Evolutionary conservation across 2,888 invertebrate genomes (phyloP).

Genomic region (Polylopha cassiicola): DNA sequence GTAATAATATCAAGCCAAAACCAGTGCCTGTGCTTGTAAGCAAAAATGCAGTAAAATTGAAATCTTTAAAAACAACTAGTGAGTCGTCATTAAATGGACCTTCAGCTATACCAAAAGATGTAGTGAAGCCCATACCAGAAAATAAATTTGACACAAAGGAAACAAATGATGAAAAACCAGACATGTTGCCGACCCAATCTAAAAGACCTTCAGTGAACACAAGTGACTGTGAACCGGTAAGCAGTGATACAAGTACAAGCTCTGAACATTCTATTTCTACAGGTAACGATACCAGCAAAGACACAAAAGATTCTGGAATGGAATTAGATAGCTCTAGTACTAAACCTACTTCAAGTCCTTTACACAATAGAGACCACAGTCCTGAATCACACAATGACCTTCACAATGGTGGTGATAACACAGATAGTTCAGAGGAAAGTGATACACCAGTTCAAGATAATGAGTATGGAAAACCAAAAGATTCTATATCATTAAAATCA

Average conservation of each 20-base stretch:
- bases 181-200: conserved; percentile 40
- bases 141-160: conserved; percentile 46
- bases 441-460: conserved; percentile 50
- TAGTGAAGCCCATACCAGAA: conserved; percentile 33
- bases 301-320: conserved; percentile 46
- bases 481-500: conserved; percentile 32
- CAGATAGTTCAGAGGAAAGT: conserved; percentile 56
- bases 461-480: conserved; percentile 29
- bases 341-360: conserved; percentile 41
- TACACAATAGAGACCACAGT: conserved; percentile 32
- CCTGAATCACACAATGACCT: conserved; percentile 33
- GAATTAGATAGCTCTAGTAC: conserved; percentile 44
- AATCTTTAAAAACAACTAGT: conserved; percentile 52
- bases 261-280: conserved; percentile 42
- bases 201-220: conserved; percentile 38
- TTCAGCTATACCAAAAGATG: conserved; percentile 40
- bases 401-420: conserved; percentile 58
- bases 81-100: conserved; percentile 54
- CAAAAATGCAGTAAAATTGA: conserved; percentile 60
- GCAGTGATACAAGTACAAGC: conserved; percentile 51
- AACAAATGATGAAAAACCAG: conserved; percentile 42
- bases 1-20: conserved; percentile 73
- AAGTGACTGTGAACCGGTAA: conserved; percentile 39
- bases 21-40: conserved; percentile 70
- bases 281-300: conserved; percentile 47